Base-by-base conservation (phyloP, 2,888 invertebrate genomes). In the Sinopyrophorus schimmeli region DNA sequence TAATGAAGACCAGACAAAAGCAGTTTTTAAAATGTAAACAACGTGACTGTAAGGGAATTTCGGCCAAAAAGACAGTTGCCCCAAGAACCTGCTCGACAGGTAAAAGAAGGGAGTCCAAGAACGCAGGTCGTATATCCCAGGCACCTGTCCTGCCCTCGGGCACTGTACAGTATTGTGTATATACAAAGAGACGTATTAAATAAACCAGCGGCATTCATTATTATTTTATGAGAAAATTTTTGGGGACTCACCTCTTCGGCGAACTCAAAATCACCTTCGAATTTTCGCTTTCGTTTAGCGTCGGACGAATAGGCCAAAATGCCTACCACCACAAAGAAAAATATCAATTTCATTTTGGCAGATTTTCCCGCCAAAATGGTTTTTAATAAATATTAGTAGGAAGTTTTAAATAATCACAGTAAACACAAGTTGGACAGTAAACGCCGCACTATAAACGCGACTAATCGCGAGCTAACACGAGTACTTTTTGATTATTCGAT, bases 181-280 rank as follows among this genome's bases (percentile, higher is more conserved):
- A 53, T 20, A 55, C 40, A 50, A 46, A 49, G 31, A 39, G 37
- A 14, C n/a, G 32, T 24, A 35, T 38, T 37, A 47, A 26, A 32
- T 23, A 18, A 34, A 39, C 16, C 49, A 18, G 28, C 27, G 32
- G 30, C 46, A 32, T 23, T 27, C 11, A 35, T 43, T 17, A 35
- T 18, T 24, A 15, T 21, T 18, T 32, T 24, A 32, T 17, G 20
- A 32, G n/a, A 41, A 21, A 11, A 18, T 43, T 31, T n/a, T n/a
- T 32, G 18, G 24, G 35, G 30, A 62, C 74, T 79, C 77, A 86
- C 86, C 84, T 87, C 86, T 74, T 87, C 86, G 67, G 85, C 86
- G 71, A 86, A 87, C 71, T 86, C 87, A 70, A 86, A 87, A 72
- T 87, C 87, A 51, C 85, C 86, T 69, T 86, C 85, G 70, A 84